Conservation (phyloP, 1,140 invertebrate genomes). For the Apis florea region DNA sequence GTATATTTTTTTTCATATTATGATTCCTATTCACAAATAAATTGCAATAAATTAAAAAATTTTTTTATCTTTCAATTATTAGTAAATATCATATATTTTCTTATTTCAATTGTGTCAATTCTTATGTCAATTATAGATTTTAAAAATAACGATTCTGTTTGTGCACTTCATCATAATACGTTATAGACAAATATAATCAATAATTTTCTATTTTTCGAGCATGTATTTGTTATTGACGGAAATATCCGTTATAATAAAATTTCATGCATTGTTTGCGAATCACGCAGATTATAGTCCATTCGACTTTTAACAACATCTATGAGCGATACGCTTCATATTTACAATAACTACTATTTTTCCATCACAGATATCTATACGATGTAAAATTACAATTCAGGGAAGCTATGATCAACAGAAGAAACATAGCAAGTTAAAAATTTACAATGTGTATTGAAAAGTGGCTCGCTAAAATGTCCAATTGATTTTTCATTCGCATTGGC, state of each 20-base stretch:
- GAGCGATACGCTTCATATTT: slow-evolving; percentile 18
- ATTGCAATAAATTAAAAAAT: too few relatives aligned
- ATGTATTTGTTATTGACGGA: neutral
- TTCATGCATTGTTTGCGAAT: slow-evolving; percentile 22
- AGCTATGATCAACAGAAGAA: neutral
- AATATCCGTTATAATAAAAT: neutral
- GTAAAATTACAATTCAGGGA: neutral
- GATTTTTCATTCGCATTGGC: neutral
- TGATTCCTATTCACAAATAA: too few relatives aligned
- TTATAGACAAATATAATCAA: neutral
- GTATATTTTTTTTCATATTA: too few relatives aligned
- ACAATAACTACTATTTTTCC: slow-evolving; percentile 32
- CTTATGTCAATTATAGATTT: too few relatives aligned
- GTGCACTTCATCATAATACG: neutral
- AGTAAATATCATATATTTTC: too few relatives aligned
- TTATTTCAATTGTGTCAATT: too few relatives aligned
- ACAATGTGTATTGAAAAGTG: slow-evolving; percentile 31
- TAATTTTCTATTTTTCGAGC: neutral
- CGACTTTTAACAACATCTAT: slow-evolving; percentile 44
- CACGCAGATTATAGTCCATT: slow-evolving; percentile 50
- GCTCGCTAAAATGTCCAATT: neutral
- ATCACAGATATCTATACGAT: slow-evolving; percentile 28
- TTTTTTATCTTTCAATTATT: too few relatives aligned
- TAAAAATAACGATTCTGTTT: neutral
- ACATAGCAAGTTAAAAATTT: neutral